These are phyloP conservation scores for Synergus itoensis DNA, from an alignment of 2,888 invertebrate genomes.

Conservation along the genomic window DNA sequence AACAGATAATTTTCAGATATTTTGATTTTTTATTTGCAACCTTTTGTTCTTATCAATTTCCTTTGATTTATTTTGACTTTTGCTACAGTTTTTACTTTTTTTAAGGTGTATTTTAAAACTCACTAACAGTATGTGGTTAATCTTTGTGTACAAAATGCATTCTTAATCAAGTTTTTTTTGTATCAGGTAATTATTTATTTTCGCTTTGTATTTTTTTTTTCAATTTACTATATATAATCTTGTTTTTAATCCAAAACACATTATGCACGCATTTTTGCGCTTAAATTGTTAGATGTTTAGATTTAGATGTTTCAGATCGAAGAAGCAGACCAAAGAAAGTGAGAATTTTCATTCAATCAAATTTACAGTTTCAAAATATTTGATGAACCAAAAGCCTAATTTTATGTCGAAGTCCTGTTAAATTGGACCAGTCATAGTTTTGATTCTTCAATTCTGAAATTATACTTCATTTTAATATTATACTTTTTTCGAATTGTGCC, in stretches of 20 bases:
- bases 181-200: conserved; percentile 46
- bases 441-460: neutral
- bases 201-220: conserved; percentile 45
- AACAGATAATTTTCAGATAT: conserved; percentile 60
- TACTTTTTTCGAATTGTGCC: neutral
- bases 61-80: neutral
- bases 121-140: neutral
- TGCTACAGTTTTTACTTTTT: neutral
- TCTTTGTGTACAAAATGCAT: neutral
- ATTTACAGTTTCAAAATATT: neutral
- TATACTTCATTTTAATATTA: neutral
- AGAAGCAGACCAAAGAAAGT: neutral
- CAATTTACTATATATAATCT: conserved; percentile 2
- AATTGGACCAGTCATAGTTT: neutral
- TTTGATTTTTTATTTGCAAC: conserved; percentile 58
- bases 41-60: conserved; percentile 43
- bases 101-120: neutral
- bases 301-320: neutral
- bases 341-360: neutral
- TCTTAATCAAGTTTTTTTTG: conserved; percentile 42
- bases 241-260: neutral
- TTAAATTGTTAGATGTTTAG: conserved; percentile 1
- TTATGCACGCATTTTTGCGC: conserved; percentile 8
- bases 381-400: neutral
- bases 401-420: neutral